These are phyloP conservation scores for Pelodiscus sinensis DNA, from an alignment of 2,113 vertebrate species.

Conservation along the genomic window DNA sequence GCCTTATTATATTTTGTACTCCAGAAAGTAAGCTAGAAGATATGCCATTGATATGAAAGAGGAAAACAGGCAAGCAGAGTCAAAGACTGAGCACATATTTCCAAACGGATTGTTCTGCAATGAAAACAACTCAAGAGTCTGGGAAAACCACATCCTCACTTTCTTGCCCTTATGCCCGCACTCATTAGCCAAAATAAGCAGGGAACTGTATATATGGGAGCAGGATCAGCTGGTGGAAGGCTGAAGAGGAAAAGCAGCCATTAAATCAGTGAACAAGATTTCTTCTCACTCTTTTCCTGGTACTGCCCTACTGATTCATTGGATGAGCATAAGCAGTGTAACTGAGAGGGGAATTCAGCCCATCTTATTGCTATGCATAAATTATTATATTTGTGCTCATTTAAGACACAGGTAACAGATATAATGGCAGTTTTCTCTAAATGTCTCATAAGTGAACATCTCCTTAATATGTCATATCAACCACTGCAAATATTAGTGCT, in stretches of 20 bases:
- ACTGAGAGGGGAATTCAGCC: neutral
- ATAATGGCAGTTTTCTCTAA: neutral
- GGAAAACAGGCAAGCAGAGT: conserved; percentile 21
- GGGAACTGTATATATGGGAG: neutral
- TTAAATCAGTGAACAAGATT: neutral
- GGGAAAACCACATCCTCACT: conserved; percentile 5
- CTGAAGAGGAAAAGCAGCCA: neutral
- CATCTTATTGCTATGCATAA: neutral
- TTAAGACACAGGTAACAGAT: neutral
- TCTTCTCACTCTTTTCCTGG: conserved; percentile 10
- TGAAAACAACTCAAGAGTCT: neutral
- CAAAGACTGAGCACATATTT: neutral
- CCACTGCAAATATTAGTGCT: neutral
- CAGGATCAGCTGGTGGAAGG: neutral
- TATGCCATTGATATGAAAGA: neutral
- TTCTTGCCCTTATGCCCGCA: conserved; percentile 17
- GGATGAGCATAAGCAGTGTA: conserved; percentile 9
- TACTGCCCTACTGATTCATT: neutral
- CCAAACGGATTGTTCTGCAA: neutral
- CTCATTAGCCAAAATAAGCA: conserved; percentile 35
- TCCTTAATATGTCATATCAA: neutral
- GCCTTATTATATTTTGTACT: conserved; percentile 26
- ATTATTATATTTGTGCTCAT: neutral
- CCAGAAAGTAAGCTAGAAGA: conserved; percentile 10
- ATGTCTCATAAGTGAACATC: neutral